Conservation (phyloP, 30 jellyfish, hydroid and myxozoan species). For the Catostylus mosaicus region DNA sequence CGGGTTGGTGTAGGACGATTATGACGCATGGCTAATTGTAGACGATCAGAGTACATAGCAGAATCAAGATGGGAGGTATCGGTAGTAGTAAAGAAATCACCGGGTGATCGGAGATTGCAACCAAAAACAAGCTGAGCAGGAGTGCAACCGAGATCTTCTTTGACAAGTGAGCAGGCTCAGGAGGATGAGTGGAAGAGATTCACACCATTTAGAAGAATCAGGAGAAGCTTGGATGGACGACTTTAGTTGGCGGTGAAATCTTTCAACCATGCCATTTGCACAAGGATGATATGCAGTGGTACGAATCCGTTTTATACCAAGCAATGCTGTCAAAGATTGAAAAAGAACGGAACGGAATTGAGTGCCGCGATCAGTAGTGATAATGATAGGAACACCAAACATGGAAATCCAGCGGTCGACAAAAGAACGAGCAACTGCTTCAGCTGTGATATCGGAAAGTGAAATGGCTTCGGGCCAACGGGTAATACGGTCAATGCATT, state of each 20-base stretch:
- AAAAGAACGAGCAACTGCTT: conserved; percentile 31
- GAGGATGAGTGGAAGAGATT: conserved; percentile 44
- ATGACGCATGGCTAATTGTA: not conserved
- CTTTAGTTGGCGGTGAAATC: conserved; percentile 36
- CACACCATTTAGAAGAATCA: conserved; percentile 44
- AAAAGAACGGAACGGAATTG: conserved; percentile 36
- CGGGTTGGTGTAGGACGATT: not conserved
- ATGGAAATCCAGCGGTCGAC: conserved; percentile 26
- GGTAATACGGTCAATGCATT: conserved; percentile 46
- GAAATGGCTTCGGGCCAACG: conserved; percentile 62
- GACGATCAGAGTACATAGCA: not conserved
- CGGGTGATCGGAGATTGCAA: not conserved
- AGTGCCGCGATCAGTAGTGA: conserved; percentile 68
- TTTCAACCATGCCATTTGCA: conserved; percentile 64
- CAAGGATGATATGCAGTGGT: conserved; percentile 67
- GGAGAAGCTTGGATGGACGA: conserved; percentile 25
- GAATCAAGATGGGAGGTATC: not conserved
- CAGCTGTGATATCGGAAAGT: conserved; percentile 44
- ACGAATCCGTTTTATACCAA: conserved; percentile 19
- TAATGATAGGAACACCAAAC: conserved; percentile 50
- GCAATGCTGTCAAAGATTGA: not conserved
- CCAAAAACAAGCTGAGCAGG: conserved; percentile 29
- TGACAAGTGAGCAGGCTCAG: conserved; percentile 39
- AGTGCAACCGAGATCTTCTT: conserved; percentile 16
- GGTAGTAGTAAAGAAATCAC: not conserved